These are phyloP conservation scores for Ranitomeya variabilis DNA, from an alignment of 2,113 vertebrate species.

Conservation along the genomic window DNA sequence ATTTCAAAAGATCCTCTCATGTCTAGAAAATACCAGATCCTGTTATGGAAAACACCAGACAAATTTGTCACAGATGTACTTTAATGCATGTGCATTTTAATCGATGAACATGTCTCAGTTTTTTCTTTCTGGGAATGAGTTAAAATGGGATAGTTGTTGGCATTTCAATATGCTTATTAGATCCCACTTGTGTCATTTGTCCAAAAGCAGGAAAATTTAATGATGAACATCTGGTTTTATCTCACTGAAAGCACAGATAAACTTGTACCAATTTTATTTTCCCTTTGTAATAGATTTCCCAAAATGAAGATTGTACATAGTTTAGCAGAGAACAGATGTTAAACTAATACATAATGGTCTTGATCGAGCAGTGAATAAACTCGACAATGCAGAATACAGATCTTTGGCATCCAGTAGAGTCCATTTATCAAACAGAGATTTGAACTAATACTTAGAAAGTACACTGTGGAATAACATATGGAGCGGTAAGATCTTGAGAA, in stretches of 20 bases:
- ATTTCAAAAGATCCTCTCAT: too few species aligned
- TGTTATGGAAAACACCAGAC: too few species aligned
- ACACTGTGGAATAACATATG: background rate
- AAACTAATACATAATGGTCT: slow-evolving; percentile 41
- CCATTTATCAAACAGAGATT: slow-evolving; percentile 23
- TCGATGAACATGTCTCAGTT: background rate
- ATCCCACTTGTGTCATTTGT: slow-evolving; percentile 43
- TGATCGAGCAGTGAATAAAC: slow-evolving; percentile 33
- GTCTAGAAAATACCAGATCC: too few species aligned
- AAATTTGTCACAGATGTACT: too few species aligned
- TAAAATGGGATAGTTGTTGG: slow-evolving; percentile 26
- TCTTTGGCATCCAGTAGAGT: slow-evolving; percentile 15
- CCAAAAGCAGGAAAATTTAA: slow-evolving; percentile 44
- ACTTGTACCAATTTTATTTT: slow-evolving; percentile 30
- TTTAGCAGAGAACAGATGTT: slow-evolving; percentile 37
- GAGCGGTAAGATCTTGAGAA: background rate
- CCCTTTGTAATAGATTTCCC: slow-evolving; percentile 35
- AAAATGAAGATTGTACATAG: slow-evolving; percentile 36
- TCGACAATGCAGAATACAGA: background rate
- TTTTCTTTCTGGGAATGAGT: slow-evolving; percentile 14
- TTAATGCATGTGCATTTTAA: too few species aligned
- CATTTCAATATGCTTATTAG: slow-evolving; percentile 28
- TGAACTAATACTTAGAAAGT: slow-evolving; percentile 11
- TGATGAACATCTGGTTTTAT: slow-evolving; percentile 37
- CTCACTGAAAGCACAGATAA: background rate